Base-by-base conservation (phyloP, 2,888 invertebrate species). In the Spilosoma lubricipeda region DNA sequence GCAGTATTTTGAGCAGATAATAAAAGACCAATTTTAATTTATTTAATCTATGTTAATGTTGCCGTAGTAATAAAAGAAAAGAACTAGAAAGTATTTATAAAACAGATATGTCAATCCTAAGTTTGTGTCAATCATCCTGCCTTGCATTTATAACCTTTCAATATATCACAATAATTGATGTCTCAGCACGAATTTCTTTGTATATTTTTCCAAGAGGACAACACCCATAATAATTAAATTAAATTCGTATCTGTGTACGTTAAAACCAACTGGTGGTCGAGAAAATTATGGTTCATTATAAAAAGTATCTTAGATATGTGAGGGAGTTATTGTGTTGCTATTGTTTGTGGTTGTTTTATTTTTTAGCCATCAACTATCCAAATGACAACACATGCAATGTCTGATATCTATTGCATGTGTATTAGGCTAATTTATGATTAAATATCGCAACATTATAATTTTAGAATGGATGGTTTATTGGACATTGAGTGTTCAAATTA, bases 401-500 rank as follows among this genome's bases (percentile, higher is more conserved):
- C 27, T 36, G 36, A 27, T 3, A 20, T 15, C 20, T 30, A 56
- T 18, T 8, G 13, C n/a, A 15, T 33, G 52, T 36, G n/a, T 36
- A 36, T 56, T 52, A n/a, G 39, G 18, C 36, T 65, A 56, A 27
- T 42, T 67, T 30, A 27, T 18, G 0, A 30, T 30, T 15, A 15
- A 59, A 3, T 7, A 63, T 18, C 18, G 18, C 63, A 5, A 63
- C 68, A 76, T 90, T 90, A 90, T 90, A 80, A 85, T 86, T 86
- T 87, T 89, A 88, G 86, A 87, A 86, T 86, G 86, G 85, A 82
- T 85, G 85, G 83, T 82, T 88, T 87, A 85, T 88, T 73, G 73
- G 77, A 69, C 81, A 80, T 82, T 81, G 83, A 87, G 84, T 88
- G 85, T 80, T 77, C 79, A 75, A 89, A 86, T 87, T 90, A 87